A percentile compares a stretch with the other conserved stretches of the same genome.
phyloP scores from a whole-genome alignment of 2,797 vertebrate species.

The Picus viridis region DNA sequence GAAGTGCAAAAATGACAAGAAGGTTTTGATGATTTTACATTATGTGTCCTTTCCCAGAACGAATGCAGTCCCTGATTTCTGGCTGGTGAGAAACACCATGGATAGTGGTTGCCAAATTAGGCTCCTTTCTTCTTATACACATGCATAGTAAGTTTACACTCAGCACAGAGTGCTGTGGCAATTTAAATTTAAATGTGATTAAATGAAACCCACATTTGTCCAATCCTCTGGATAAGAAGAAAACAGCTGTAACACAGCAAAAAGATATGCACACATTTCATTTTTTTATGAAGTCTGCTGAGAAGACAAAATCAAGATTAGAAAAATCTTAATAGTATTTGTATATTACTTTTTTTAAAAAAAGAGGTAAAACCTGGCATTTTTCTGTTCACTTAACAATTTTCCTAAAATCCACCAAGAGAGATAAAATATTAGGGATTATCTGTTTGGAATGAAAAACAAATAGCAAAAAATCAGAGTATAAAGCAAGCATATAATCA shows the following conservation, averaged over 20 bases:
- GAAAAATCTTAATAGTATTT: not conserved
- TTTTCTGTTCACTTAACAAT: not conserved
- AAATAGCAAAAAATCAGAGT: slow-evolving; percentile 21
- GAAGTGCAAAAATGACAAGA: not conserved
- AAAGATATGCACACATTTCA: not conserved
- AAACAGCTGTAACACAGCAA: not conserved
- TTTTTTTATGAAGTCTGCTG: not conserved
- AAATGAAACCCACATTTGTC: slow-evolving; percentile 31
- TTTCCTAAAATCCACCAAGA: not conserved
- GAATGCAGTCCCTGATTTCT: not conserved
- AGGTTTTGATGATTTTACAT: not conserved
- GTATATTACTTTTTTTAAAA: not conserved
- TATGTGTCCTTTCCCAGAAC: not conserved
- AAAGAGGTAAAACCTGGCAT: not conserved
- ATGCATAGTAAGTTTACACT: not conserved
- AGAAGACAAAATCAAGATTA: not conserved
- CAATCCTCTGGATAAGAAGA: not conserved
- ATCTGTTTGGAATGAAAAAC: slow-evolving; percentile 33
- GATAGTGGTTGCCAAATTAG: not conserved
- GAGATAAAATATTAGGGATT: slow-evolving; percentile 29
- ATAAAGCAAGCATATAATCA: slow-evolving; percentile 35
- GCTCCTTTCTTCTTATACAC: slow-evolving; percentile 28
- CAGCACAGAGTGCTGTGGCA: not conserved
- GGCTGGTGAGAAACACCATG: slow-evolving; percentile 8
- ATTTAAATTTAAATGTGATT: slow-evolving; percentile 42